phyloP scores from a whole-genome alignment of 1,140 invertebrate species.

The Piezodorus guildinii region DNA sequence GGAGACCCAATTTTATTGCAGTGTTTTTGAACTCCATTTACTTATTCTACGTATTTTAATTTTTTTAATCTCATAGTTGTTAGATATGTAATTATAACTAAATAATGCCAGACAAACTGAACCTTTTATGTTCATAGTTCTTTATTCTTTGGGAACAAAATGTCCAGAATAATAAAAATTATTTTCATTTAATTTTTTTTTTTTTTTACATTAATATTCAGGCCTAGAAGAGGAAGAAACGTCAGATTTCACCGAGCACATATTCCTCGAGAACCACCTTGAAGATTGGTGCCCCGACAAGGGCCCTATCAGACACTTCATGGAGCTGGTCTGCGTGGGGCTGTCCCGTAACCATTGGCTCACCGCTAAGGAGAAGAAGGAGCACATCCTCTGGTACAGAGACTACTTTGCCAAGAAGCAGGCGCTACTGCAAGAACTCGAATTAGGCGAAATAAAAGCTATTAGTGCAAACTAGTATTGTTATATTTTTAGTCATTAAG shows the following conservation, averaged over 20 bases:
- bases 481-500: no score
- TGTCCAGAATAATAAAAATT: no score
- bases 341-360: slow-evolving; percentile 89
- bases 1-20: no score
- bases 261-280: slow-evolving; percentile 80
- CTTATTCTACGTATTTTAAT: no score
- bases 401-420: slow-evolving; percentile 80
- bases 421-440: slow-evolving; percentile 54
- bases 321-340: slow-evolving; percentile 91
- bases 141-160: no score
- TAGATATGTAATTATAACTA: no score
- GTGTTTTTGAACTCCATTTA: no score
- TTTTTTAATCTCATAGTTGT: no score
- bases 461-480: no score
- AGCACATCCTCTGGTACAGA: slow-evolving; percentile 86
- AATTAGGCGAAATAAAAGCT: slow-evolving; percentile 32
- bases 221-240: slow-evolving; percentile 66
- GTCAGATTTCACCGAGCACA: slow-evolving; percentile 79
- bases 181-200: no score
- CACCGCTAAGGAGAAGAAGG: slow-evolving; percentile 60
- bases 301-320: slow-evolving; percentile 88
- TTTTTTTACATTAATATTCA: slow-evolving; percentile 31
- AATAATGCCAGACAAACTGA: no score
- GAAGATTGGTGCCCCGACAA: slow-evolving; percentile 75
- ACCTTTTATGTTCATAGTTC: no score